Conservation (phyloP, 2,113 vertebrate genomes). For the human region DNA sequence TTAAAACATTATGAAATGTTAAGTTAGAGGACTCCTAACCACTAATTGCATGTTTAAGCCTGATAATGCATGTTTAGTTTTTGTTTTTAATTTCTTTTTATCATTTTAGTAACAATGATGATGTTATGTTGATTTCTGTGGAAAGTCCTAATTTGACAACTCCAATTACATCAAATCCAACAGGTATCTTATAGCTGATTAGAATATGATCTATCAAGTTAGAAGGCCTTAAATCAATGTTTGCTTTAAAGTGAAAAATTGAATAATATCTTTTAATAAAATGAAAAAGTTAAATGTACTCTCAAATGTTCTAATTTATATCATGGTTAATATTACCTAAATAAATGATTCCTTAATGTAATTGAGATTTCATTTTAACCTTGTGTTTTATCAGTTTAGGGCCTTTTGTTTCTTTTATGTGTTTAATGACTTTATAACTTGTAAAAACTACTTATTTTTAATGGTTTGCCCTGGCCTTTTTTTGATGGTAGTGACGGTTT, state of each 20-base stretch:
- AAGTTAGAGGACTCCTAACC: constrained; percentile 29
- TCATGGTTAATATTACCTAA: constrained; percentile 18
- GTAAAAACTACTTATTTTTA: neutral
- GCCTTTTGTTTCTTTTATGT: constrained; percentile 35
- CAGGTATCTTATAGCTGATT: constrained; percentile 74
- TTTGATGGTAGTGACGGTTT: neutral
- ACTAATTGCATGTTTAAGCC: constrained; percentile 43
- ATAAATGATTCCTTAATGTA: neutral
- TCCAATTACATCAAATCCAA: constrained; percentile 54
- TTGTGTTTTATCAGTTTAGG: constrained; percentile 27
- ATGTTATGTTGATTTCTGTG: constrained; percentile 61
- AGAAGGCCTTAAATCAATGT: constrained; percentile 21
- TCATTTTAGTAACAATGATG: constrained; percentile 74
- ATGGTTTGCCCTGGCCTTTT: neutral
- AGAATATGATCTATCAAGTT: constrained; percentile 53
- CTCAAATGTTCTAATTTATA: constrained; percentile 19
- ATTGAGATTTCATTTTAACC: neutral
- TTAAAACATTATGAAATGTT: constrained; percentile 31
- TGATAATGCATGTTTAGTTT: constrained; percentile 48
- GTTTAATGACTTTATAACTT: constrained; percentile 12
- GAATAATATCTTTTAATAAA: constrained; percentile 5
- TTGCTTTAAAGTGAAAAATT: constrained; percentile 17
- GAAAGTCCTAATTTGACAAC: constrained; percentile 49
- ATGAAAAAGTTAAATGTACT: neutral
- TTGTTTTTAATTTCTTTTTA: constrained; percentile 34